Conservation (phyloP, 1,140 invertebrate genomes). For the Macrobrachium rosenbergii region DNA sequence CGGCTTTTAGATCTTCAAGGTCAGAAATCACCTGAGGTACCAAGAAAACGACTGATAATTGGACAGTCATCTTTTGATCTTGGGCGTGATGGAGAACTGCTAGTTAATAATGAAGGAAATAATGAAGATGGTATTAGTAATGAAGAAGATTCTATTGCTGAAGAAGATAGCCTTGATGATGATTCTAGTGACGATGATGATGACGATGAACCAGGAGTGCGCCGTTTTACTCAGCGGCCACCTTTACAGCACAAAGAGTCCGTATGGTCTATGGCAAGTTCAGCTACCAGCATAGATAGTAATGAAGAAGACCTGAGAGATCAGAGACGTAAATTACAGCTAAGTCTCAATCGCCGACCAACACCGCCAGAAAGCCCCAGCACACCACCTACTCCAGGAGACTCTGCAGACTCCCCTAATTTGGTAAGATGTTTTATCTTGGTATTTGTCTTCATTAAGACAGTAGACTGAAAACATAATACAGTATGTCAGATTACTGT, state of each 20-base stretch:
- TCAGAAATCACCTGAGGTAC: conserved; percentile 59
- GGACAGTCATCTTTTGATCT: conserved; percentile 60
- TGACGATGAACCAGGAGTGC: not conserved
- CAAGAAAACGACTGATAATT: conserved; percentile 60
- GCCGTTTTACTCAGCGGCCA: not conserved
- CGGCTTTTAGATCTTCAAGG: conserved; percentile 58
- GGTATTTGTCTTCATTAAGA: not conserved
- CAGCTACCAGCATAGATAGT: conserved; percentile 62
- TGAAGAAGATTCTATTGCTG: not conserved
- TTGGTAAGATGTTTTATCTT: conserved; percentile 8
- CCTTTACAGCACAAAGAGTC: conserved; percentile 52
- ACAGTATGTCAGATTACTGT: no score
- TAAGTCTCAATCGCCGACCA: conserved; percentile 37
- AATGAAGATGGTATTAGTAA: not conserved
- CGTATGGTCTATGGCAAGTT: conserved; percentile 63
- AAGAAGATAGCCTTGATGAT: not conserved
- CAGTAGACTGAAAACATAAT: no score
- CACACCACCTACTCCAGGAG: conserved; percentile 33
- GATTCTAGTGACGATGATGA: conserved; percentile 29
- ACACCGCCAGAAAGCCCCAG: not conserved
- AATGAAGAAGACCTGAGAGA: conserved; percentile 62
- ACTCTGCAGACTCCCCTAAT: conserved; percentile 22
- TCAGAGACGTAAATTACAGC: conserved; percentile 44
- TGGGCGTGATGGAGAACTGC: conserved; percentile 52
- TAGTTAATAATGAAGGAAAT: conserved; percentile 40